Percentiles rank a stretch among this genome's conserved stretches.
Evolutionary conservation across 2,888 invertebrate genomes (phyloP).

Genomic region (Polymixis lichenea): DNA sequence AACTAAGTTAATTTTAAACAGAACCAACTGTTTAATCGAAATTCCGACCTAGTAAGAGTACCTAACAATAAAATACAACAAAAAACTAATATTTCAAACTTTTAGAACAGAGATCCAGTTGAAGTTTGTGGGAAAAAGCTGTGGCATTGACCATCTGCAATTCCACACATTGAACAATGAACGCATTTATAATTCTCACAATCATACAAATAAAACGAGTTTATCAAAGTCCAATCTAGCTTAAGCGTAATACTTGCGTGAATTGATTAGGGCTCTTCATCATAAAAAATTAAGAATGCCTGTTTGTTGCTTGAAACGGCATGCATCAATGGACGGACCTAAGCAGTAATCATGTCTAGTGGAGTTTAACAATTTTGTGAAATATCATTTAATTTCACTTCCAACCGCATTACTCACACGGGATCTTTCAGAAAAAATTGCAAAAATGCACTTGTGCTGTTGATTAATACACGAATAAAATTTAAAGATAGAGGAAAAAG

Average conservation of each 20-base stretch:
- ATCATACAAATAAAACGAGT: not conserved
- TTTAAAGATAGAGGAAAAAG: not conserved
- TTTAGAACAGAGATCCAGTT: conserved; percentile 30
- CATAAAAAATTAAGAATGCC: too few relatives aligned
- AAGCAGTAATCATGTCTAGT: not conserved
- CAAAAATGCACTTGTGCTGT: conserved; percentile 9
- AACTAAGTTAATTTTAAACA: conserved; percentile 62
- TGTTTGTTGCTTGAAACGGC: not conserved
- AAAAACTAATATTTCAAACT: conserved; percentile 59
- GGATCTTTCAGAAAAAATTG: conserved; percentile 25
- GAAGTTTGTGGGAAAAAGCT: conserved; percentile 27
- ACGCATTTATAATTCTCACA: conserved; percentile 11
- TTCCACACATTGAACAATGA: conserved; percentile 21
- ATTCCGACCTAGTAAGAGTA: conserved; percentile 42
- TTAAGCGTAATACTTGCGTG: not conserved
- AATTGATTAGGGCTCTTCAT: not conserved
- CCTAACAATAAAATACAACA: conserved; percentile 59
- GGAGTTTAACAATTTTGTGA: not conserved
- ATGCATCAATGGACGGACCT: not conserved
- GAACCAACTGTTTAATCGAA: conserved; percentile 59
- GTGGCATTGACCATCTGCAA: conserved; percentile 31
- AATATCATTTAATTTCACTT: conserved; percentile 24
- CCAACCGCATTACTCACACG: conserved; percentile 11
- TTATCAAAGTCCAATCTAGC: not conserved
- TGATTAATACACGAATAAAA: conserved; percentile 20